phyloP scores from a whole-genome alignment of 2,888 invertebrate genomes.

The Drosophila mimica region DNA sequence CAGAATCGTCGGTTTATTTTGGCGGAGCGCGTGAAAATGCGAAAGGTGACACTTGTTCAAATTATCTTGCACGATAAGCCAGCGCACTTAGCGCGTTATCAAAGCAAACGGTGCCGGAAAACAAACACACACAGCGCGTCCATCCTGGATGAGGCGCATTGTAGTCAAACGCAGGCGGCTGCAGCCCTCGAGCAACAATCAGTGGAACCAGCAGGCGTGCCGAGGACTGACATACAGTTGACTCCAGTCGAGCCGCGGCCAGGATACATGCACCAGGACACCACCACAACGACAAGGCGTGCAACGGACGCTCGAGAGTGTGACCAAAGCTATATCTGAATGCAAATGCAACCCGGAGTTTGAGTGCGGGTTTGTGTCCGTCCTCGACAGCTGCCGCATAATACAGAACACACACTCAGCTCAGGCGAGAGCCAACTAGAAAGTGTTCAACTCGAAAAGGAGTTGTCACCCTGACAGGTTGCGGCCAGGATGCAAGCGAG shows the following conservation, averaged over 20 bases:
- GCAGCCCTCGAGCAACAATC: conserved; percentile 55
- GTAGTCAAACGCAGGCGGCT: conserved; percentile 76
- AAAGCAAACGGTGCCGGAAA: conserved; percentile 68
- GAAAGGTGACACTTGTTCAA: conserved; percentile 81
- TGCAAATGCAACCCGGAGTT: conserved; percentile 19
- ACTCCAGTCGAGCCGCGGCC: conserved; percentile 65
- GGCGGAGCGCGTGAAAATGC: conserved; percentile 72
- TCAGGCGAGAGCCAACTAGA: conserved; percentile 62
- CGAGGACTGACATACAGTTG: conserved; percentile 72
- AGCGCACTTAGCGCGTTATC: conserved; percentile 80
- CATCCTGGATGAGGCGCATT: conserved; percentile 64
- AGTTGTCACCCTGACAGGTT: conserved; percentile 76
- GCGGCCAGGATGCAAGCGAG: conserved; percentile 33
- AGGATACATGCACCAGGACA: conserved; percentile 22
- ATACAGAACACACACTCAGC: conserved; percentile 48
- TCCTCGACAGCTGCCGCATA: conserved; percentile 74
- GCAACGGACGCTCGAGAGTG: conserved; percentile 75
- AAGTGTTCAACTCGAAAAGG: conserved; percentile 81
- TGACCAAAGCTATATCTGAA: conserved; percentile 59
- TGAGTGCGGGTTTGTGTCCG: conserved; percentile 45
- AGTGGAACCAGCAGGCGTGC: conserved; percentile 11
- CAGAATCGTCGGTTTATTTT: conserved; percentile 35
- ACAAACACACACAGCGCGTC: conserved; percentile 17
- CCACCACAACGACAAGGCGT: conserved; percentile 36
- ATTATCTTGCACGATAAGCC: conserved; percentile 80